A percentile compares a stretch with the other conserved stretches of the same genome.
These are phyloP conservation scores for Bergia sp. DNA, from an alignment of 92 coral and sea anemone species.

Conservation along the genomic window DNA sequence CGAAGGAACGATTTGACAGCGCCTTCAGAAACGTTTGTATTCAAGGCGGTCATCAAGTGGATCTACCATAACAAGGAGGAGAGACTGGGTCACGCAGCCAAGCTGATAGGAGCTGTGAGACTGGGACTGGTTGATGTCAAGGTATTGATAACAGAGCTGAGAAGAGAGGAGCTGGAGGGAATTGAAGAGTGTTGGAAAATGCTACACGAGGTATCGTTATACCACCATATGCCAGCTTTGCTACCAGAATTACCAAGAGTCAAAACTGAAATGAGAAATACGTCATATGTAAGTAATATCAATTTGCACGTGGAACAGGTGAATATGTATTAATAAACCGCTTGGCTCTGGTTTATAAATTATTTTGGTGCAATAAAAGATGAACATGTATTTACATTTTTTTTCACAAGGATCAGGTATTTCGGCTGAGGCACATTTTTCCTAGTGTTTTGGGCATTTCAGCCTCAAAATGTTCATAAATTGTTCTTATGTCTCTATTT, in stretches of 20 bases:
- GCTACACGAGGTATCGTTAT: constrained; percentile 35
- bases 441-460: too few species aligned
- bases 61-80: constrained; percentile 46
- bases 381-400: too few species aligned
- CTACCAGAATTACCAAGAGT: constrained; percentile 4
- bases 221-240: constrained; percentile 46
- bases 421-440: too few species aligned
- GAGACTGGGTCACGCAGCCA: constrained; percentile 9
- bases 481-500: too few species aligned
- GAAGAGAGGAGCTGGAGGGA: constrained; percentile 35
- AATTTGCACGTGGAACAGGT: too few species aligned
- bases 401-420: too few species aligned
- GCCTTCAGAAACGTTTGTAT: constrained; percentile 63
- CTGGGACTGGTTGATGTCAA: constrained; percentile 62
- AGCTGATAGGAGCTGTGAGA: constrained; percentile 52
- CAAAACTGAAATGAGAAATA: not conserved
- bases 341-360: too few species aligned
- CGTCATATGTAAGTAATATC: constrained; percentile 10
- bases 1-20: constrained; percentile 56
- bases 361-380: too few species aligned
- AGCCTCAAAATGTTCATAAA: too few species aligned
- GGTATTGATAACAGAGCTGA: constrained; percentile 51
- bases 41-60: constrained; percentile 59
- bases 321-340: too few species aligned
- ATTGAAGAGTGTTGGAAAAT: constrained; percentile 51